Base-by-base conservation (phyloP, 2,888 invertebrate genomes). In the Creontiades dilutus region DNA sequence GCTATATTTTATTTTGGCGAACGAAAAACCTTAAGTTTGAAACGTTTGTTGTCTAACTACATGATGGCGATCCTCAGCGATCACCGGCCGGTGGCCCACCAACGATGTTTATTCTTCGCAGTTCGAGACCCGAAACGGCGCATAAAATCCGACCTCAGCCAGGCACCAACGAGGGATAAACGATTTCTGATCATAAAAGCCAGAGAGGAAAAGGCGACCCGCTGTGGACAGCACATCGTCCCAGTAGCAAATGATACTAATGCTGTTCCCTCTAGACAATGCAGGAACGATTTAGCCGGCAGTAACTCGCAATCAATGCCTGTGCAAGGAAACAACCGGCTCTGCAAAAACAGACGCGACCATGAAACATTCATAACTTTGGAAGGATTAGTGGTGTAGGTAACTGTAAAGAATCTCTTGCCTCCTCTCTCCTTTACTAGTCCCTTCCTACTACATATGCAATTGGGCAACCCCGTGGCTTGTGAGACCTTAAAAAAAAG, bases 221-320 rank as follows among this genome's bases (percentile, higher is more conserved):
- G 82, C 82, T 85, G 85, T 55, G 85, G 27, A 28, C 85, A 37
- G 61, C 82, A 19, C 82, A 48, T 19, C 28, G 28, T 61, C 52
- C 85, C 85, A 37, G 85, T 57, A 85, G 55, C 57, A 55, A 85
- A 85, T 61, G 85, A 85, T 55, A 61, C 85, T 85, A 85, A 85
- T 82, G 82, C 28, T 85, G 52, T 61, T 23, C 85, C 61, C 78
- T 46, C 48, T 46, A 75, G 86, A 75, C 68, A 68, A 86, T 86
- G 86, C 86, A n/a, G 48, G 75, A n/a, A 86, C 86, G 86, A 86
- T 75, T 86, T 86, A 86, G 75, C 75, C 86, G 19, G 86, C 86
- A 37, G 86, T 86, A 86, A 86, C 86, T 86, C 86, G 86, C 86
- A 86, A 86, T 86, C 86, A 86, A 86, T 86, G 86, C 86, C 86